Base-by-base conservation (phyloP, 1,140 invertebrate species). In the Drosophila bipectinata region DNA sequence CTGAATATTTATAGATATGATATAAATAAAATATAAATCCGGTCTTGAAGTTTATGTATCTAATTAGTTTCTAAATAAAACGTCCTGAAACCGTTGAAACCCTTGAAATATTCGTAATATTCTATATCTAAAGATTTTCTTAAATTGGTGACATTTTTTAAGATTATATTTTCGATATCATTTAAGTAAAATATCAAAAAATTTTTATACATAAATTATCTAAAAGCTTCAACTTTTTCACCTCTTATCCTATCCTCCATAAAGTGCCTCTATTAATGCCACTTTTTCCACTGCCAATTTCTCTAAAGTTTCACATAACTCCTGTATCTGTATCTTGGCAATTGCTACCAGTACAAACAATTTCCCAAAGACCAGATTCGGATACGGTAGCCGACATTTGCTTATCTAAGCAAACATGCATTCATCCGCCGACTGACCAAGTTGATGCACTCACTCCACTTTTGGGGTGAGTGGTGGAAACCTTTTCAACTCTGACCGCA, bases 401-500 rank as follows among this genome's bases (percentile, higher is more conserved):
- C 54, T 69, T 69, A 69, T 69, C 66, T 48, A 3, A 0, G 26
- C 32, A 9, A 69, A 57, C 66, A 69, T 55, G 63, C 66, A 68
- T n/a, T 37, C 49, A 28, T 39, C 21, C 61, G 62, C 45, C 41
- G 47, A 24, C 45, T 52, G 59, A 10, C 34, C 53, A 57, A 26
- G 28, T 48, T 4, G 61, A 52, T 68, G 55, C 63, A 64, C 63
- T 67, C 59, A 52, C 26, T 64, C 63, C 63, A 64, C 26, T 12
- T 47, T 47, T 51, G 12, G 9, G 26, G 24, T 3, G n/a, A 12
- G 21, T 4, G 12, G 3, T 21, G 18, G 8, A 47, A 14, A 72
- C 64, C 67, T 72, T 69, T 81, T 85, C 67, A 81, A 77, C 82
- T 87, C 71, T 87, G 82, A 81, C 81, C 81, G 75, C 68, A 72